Percentiles rank a stretch among this genome's conserved stretches.
Evolutionary conservation across 2,888 invertebrate species (phyloP).

Genomic region (Lydus trimaculatus): DNA sequence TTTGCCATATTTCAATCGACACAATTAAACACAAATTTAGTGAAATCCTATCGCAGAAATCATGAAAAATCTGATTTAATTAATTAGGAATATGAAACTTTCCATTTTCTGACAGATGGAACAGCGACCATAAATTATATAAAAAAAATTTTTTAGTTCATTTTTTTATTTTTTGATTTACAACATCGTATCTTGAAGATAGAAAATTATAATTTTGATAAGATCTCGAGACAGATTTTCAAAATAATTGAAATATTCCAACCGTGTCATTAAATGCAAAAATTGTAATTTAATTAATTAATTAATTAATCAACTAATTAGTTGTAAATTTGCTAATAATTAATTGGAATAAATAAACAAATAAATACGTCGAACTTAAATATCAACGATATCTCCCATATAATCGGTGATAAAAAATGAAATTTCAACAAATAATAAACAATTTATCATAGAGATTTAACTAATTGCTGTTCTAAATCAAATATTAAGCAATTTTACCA

Average conservation of each 20-base stretch:
- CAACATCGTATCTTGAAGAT: neutral
- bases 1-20: neutral
- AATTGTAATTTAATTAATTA: too few species aligned
- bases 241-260: neutral
- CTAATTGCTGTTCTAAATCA: too few species aligned
- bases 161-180: neutral
- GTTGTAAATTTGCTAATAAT: too few species aligned
- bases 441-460: too few species aligned
- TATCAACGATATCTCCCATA: neutral
- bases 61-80: neutral
- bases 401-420: too few species aligned
- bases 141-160: neutral
- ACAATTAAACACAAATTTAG: neutral
- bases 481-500: too few species aligned
- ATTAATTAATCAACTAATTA: too few species aligned
- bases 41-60: neutral
- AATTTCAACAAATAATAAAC: too few species aligned
- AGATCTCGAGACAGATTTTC: neutral
- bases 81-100: conserved; percentile 5
- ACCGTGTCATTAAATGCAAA: too few species aligned
- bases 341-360: too few species aligned
- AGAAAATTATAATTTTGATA: neutral
- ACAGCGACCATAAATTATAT: neutral
- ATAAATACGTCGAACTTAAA: too few species aligned
- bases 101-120: conserved; percentile 5